Evolutionary conservation across 1,140 invertebrate genomes (phyloP), one percentile per base, ranked within the genome.

Genomic region (Agrilus planipennis): DNA sequence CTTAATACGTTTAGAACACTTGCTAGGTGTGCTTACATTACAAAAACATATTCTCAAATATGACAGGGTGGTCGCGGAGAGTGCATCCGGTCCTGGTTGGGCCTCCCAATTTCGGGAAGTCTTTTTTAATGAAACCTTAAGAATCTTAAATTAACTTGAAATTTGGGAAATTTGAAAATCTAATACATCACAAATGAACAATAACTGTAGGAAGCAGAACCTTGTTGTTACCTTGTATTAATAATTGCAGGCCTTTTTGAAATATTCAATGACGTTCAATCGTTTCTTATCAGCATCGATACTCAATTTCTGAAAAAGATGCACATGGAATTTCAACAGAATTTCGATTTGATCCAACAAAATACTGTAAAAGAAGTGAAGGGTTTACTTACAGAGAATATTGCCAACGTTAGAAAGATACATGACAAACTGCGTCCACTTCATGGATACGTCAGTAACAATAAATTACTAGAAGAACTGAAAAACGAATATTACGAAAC

Each of bases 381-480:
- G 20, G 3, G 5, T 5, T 5, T 6, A 30, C 6, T 23, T 12
- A 15, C 15, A 31, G 14, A 12, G 14, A 7, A 15, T 7, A 9
- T 39, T 9, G 11, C 17, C 4, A 23, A 39, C 6, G 4, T 39
- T 16, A 22, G 18, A 19, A 2, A 15, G 12, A 31, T 23, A 30
- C 17, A 39, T 10, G 34, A 34, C 10, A 31, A 46, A 21, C 34
- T 49, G 19, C 42, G 36, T 21, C 40, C 44, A 21, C 25, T 49
- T n/a, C 41, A 49, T 28, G 47, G 47, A 1, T 30, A 49, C 41
- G 44, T 44, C 4, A 30, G 21, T 2, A 49, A 49, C 29, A 40
- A 39, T 17, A 10, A 22, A 4, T 15, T 43, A 6, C 29, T 49
- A 2, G 41, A 42, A 12, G 27, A 36, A 10, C 21, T 49, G 3